These are phyloP conservation scores for Melanotaenia boesemani DNA, from an alignment of 2,797 vertebrate genomes.

Conservation along the genomic window DNA sequence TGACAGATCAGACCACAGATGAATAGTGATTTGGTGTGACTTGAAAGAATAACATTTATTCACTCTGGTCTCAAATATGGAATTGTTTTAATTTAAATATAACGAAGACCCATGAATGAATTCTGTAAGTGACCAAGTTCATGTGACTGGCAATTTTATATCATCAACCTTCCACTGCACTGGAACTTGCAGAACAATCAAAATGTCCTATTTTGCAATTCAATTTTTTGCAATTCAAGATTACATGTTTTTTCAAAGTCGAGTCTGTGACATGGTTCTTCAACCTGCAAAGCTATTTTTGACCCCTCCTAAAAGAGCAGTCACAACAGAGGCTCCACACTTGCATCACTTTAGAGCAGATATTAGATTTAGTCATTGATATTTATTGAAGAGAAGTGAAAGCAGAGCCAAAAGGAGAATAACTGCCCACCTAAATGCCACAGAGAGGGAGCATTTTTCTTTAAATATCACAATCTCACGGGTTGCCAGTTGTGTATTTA, in stretches of 20 bases:
- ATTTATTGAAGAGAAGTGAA: constrained; percentile 45
- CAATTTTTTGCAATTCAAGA: not conserved
- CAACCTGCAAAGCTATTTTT: not conserved
- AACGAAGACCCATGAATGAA: not conserved
- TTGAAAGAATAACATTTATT: not conserved
- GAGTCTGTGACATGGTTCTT: not conserved
- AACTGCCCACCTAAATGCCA: constrained; percentile 44
- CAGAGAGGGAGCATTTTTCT: constrained; percentile 45
- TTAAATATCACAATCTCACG: constrained; percentile 52
- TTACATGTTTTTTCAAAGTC: not conserved
- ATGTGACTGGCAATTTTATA: not conserved
- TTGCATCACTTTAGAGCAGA: not conserved
- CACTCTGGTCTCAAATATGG: not conserved
- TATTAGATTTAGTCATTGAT: constrained; percentile 56
- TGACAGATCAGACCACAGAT: not conserved
- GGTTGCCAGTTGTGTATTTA: constrained; percentile 30
- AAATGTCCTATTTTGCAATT: not conserved
- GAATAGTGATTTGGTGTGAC: no score
- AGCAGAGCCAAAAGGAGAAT: constrained; percentile 38
- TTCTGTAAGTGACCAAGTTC: not conserved
- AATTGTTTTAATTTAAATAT: not conserved
- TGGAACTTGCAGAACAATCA: not conserved
- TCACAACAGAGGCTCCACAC: not conserved
- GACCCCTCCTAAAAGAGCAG: not conserved
- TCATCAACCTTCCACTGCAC: not conserved